A percentile compares a stretch with the other conserved stretches of the same genome.
Conservation (phyloP, 2,888 invertebrate genomes). For the Harpagoxenus sublaevis region DNA sequence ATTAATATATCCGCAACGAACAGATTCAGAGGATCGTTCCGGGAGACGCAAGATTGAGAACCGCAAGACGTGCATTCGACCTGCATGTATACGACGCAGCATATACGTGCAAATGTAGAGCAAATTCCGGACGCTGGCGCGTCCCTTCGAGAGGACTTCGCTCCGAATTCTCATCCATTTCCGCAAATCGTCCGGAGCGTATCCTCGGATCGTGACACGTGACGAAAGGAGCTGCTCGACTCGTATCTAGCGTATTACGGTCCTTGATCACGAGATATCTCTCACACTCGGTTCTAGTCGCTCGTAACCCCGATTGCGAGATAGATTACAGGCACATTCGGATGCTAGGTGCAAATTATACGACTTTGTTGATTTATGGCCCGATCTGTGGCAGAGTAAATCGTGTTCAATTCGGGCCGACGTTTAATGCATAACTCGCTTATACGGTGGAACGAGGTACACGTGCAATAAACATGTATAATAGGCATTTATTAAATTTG, state of each 20-base stretch:
- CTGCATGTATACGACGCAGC: background rate
- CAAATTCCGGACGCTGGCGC: constrained; percentile 15
- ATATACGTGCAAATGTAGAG: constrained; percentile 40
- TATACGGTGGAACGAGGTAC: background rate
- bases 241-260: constrained; percentile 20
- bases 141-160: constrained; percentile 6
- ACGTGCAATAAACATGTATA: background rate
- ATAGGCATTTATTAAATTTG: constrained; percentile 29
- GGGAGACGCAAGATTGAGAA: constrained; percentile 12
- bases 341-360: constrained; percentile 37
- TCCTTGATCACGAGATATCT: constrained; percentile 37
- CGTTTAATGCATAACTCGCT: constrained; percentile 1
- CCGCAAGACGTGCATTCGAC: constrained; percentile 18
- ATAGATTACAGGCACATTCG: constrained; percentile 33
- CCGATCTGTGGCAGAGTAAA: constrained; percentile 13
- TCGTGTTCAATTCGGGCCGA: background rate
- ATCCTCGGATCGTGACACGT: constrained; percentile 45
- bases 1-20: background rate
- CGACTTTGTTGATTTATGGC: constrained; percentile 30
- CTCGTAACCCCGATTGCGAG: constrained; percentile 16
- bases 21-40: background rate
- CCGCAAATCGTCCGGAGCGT: constrained; percentile 32
- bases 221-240: constrained; percentile 33
- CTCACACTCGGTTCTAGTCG: background rate
- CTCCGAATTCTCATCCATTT: constrained; percentile 43